phyloP scores from a whole-genome alignment of 2,888 invertebrate species.

The Hirtodrosophila cameraria region DNA sequence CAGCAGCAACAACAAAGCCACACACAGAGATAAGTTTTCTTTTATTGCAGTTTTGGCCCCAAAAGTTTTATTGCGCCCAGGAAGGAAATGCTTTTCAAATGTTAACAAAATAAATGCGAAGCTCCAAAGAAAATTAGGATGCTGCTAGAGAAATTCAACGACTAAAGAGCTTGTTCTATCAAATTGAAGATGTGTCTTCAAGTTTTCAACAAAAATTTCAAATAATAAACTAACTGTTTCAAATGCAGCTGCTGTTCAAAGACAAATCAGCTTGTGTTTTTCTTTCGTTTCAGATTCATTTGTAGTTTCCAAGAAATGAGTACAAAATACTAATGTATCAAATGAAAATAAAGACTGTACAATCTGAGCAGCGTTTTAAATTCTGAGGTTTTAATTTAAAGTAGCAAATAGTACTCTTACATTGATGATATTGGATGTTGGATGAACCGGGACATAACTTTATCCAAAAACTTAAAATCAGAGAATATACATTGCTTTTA shows the following conservation, averaged over 20 bases:
- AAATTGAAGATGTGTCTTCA: slow-evolving; percentile 57
- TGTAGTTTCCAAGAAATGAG: slow-evolving; percentile 22
- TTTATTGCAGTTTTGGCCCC: slow-evolving; percentile 70
- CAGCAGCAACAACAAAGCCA: slow-evolving; percentile 23
- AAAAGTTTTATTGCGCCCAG: slow-evolving; percentile 67
- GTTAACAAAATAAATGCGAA: slow-evolving; percentile 66
- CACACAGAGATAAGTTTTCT: slow-evolving; percentile 75
- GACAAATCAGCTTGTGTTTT: slow-evolving; percentile 59
- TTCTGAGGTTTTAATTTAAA: no score
- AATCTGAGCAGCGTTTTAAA: not conserved
- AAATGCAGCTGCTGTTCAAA: slow-evolving; percentile 48
- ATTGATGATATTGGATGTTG: no score
- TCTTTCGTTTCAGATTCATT: slow-evolving; percentile 34
- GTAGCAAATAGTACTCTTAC: no score
- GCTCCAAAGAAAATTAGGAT: slow-evolving; percentile 56
- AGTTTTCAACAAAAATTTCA: slow-evolving; percentile 71
- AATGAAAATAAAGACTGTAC: slow-evolving; percentile 13
- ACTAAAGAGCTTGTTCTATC: slow-evolving; percentile 54
- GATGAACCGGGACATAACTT: no score
- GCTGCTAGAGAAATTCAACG: slow-evolving; percentile 37
- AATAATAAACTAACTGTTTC: slow-evolving; percentile 59
- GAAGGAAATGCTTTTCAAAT: slow-evolving; percentile 74
- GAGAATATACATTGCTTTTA: no score
- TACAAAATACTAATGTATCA: slow-evolving; percentile 20
- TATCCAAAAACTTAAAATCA: no score